Percentiles rank a stretch among this genome's conserved stretches.
Evolutionary conservation across 2,113 vertebrate species (phyloP).

Genomic region (Phalacrocorax carbo): DNA sequence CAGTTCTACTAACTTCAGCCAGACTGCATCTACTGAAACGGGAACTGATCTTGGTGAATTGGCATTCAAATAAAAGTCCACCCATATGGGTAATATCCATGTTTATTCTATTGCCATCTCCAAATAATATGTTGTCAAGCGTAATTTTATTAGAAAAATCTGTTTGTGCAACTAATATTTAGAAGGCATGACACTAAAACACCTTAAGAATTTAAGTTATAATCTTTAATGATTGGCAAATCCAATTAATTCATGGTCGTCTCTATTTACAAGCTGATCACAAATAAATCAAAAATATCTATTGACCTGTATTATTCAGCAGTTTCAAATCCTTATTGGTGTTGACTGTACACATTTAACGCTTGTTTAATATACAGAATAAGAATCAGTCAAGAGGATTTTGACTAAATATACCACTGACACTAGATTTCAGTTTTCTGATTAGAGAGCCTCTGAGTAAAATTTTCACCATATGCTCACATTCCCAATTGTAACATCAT

Average conservation of each 20-base stretch:
- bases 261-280: background rate
- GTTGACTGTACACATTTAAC: background rate
- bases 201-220: background rate
- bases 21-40: background rate
- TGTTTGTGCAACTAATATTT: background rate
- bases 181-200: background rate
- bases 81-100: background rate
- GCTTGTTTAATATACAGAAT: background rate
- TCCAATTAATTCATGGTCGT: background rate
- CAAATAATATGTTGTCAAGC: background rate
- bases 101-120: background rate
- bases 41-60: background rate
- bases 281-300: background rate
- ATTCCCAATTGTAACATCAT: background rate
- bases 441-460: background rate
- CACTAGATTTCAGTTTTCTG: background rate
- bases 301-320: background rate
- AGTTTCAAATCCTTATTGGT: background rate
- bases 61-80: background rate
- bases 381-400: background rate
- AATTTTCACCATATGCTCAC: background rate
- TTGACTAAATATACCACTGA: background rate
- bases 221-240: background rate
- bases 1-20: background rate
- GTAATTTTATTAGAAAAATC: background rate